These are phyloP conservation scores for Leptopterna dolabrata DNA, from an alignment of 2,888 invertebrate species.

Conservation along the genomic window DNA sequence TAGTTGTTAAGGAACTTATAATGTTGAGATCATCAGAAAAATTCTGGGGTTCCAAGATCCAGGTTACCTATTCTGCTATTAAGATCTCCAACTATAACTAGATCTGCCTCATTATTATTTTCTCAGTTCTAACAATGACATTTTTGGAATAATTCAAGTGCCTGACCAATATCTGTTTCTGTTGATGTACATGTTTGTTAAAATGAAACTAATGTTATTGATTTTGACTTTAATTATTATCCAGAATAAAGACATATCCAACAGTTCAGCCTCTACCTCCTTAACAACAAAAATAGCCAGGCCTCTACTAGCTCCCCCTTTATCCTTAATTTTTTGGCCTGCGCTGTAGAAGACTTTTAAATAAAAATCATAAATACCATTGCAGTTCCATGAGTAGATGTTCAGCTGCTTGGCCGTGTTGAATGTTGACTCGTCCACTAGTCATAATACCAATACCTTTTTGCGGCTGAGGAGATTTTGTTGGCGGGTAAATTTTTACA, in stretches of 20 bases:
- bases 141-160: neutral
- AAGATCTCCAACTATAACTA: neutral
- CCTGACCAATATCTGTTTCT: neutral
- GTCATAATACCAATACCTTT: too few relatives aligned
- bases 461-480: too few relatives aligned
- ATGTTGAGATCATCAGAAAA: neutral
- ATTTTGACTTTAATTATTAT: too few relatives aligned
- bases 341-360: too few relatives aligned
- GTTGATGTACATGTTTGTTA: neutral
- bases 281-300: too few relatives aligned
- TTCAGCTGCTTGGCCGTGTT: neutral
- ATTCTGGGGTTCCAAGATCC: neutral
- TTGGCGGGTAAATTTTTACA: too few relatives aligned
- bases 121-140: neutral
- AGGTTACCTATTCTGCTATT: neutral
- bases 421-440: too few relatives aligned
- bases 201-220: neutral
- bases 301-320: too few relatives aligned
- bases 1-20: neutral
- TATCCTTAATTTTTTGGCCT: too few relatives aligned
- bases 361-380: neutral
- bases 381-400: neutral
- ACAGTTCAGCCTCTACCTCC: too few relatives aligned
- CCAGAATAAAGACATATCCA: too few relatives aligned
- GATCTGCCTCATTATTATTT: neutral